Evolutionary conservation across 2,888 invertebrate species (phyloP).

Genomic region (Itoplectis maculator): DNA sequence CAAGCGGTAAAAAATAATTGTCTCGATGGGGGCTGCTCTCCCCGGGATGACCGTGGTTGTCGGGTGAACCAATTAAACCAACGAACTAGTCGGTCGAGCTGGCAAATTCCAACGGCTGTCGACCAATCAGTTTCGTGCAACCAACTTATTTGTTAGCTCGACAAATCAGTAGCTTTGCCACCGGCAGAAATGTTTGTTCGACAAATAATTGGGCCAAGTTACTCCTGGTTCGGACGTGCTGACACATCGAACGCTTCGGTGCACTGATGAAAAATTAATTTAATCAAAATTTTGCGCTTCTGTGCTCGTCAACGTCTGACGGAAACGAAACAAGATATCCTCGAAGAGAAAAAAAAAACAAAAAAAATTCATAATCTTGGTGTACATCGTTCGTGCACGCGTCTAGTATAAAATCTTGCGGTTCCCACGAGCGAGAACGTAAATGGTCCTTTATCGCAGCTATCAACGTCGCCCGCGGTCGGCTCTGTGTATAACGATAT

Average conservation of each 20-base stretch:
- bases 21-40: too few species aligned
- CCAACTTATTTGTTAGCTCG: too few species aligned
- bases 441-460: conserved; percentile 35
- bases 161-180: too few species aligned
- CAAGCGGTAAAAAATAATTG: too few species aligned
- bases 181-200: too few species aligned
- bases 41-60: too few species aligned
- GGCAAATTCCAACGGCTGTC: too few species aligned
- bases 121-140: too few species aligned
- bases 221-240: neutral
- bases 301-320: neutral
- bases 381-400: neutral
- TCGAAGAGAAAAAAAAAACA: neutral
- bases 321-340: neutral
- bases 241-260: neutral
- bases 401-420: neutral
- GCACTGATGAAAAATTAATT: neutral
- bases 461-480: conserved; percentile 6
- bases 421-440: neutral
- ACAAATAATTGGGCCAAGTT: too few species aligned
- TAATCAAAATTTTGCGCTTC: neutral
- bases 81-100: too few species aligned
- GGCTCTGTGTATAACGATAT: neutral
- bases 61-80: too few species aligned
- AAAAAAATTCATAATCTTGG: neutral